Conservation (phyloP, 2,888 invertebrate genomes). For the Agonopterix arenella region DNA sequence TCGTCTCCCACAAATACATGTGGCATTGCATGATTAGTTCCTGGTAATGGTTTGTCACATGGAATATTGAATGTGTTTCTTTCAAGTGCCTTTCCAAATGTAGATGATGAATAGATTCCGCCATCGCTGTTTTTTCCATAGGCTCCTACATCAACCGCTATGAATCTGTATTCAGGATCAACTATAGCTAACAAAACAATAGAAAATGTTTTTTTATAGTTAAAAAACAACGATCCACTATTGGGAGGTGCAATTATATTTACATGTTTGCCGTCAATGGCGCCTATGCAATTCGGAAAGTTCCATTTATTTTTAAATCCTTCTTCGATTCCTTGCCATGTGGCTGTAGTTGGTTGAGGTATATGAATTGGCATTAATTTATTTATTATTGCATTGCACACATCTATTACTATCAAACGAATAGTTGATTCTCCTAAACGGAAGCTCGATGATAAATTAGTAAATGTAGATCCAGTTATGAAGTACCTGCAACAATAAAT, state of each 20-base stretch:
- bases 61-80: conserved; percentile 7
- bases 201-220: conserved; percentile 14
- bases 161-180: conserved; percentile 22
- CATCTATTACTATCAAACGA: conserved; percentile 16
- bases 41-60: too few relatives aligned
- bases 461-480: conserved; percentile 17
- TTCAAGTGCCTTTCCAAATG: conserved; percentile 8
- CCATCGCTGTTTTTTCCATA: conserved; percentile 11
- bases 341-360: conserved; percentile 10
- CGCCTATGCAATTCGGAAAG: conserved; percentile 2
- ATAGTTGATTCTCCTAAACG: conserved; percentile 15
- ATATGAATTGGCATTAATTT: conserved; percentile 17
- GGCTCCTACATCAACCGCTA: conserved; percentile 16
- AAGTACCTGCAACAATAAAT: conserved; percentile 17
- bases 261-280: conserved; percentile 5
- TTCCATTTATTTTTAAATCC: conserved; percentile 18
- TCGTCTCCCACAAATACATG: conserved; percentile 12
- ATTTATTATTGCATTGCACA: conserved; percentile 19
- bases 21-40: too few relatives aligned
- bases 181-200: conserved; percentile 19
- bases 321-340: conserved; percentile 13
- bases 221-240: conserved; percentile 11
- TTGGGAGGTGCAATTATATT: conserved; percentile 10
- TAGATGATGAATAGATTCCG: conserved; percentile 12
- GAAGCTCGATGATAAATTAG: conserved; percentile 16